Conservation (phyloP, 2,888 invertebrate species). For the Rhingia rostrata region DNA sequence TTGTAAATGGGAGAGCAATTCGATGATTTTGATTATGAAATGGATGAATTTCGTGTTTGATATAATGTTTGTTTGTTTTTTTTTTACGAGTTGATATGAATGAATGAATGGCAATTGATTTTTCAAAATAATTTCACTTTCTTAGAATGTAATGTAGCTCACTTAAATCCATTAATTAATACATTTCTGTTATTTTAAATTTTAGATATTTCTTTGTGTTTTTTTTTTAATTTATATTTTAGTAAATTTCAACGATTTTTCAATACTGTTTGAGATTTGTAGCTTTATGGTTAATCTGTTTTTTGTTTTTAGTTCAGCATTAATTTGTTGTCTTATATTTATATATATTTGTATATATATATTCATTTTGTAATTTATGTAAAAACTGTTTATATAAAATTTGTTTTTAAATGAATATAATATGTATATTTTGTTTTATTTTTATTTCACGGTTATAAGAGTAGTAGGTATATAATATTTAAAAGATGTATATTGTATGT, state of each 20-base stretch:
- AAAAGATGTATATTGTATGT: slow-evolving; percentile 72
- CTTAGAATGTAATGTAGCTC: slow-evolving; percentile 38
- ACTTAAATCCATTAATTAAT: slow-evolving; percentile 48
- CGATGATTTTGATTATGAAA: slow-evolving; percentile 67
- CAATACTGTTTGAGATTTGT: slow-evolving; percentile 74
- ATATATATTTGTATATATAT: slow-evolving; percentile 32
- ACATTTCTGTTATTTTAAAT: slow-evolving; percentile 20
- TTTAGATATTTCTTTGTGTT: slow-evolving; percentile 27
- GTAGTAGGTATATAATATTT: slow-evolving; percentile 64
- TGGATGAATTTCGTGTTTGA: slow-evolving; percentile 50
- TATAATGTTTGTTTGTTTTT: slow-evolving; percentile 3
- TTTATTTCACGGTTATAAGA: slow-evolving; percentile 62
- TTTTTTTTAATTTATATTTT: slow-evolving; percentile 48
- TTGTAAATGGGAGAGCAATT: slow-evolving; percentile 56
- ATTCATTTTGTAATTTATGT: slow-evolving; percentile 40
- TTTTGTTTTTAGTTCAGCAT: slow-evolving; percentile 59
- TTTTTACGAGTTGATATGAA: slow-evolving; percentile 49
- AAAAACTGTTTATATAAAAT: slow-evolving; percentile 71
- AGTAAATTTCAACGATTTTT: slow-evolving; percentile 61
- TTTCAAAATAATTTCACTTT: slow-evolving; percentile 59
- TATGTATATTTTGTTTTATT: slow-evolving; percentile 56
- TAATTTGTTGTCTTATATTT: slow-evolving; percentile 50
- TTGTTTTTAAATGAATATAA: slow-evolving; percentile 66
- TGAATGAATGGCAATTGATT: slow-evolving; percentile 57
- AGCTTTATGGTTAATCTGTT: slow-evolving; percentile 70